These are phyloP conservation scores for Tolmerus cingulatus DNA, from an alignment of 2,888 invertebrate species.

Conservation along the genomic window DNA sequence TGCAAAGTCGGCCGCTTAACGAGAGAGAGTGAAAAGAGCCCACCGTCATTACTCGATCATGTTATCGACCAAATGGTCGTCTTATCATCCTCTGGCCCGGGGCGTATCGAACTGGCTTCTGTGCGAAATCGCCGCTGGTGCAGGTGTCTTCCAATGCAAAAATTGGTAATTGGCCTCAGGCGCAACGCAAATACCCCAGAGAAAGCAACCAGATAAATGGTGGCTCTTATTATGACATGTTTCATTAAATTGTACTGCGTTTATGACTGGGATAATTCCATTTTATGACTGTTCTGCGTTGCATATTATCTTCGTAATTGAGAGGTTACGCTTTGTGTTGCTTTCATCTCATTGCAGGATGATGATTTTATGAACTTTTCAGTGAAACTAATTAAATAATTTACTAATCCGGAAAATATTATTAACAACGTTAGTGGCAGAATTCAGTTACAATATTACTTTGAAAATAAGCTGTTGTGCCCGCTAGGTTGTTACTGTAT, in stretches of 20 bases:
- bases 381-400: not conserved
- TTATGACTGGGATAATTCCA: not conserved
- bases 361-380: not conserved
- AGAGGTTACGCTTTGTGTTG: not conserved
- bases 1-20: slow-evolving; percentile 18
- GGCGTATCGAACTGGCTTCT: not conserved
- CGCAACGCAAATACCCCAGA: not conserved
- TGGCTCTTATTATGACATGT: slow-evolving; percentile 17
- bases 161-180: not conserved
- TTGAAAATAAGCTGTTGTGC: too few species aligned
- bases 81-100: not conserved
- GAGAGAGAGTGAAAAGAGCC: slow-evolving; percentile 6
- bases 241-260: slow-evolving; percentile 28
- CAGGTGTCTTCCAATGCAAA: slow-evolving; percentile 23
- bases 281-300: not conserved
- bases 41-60: not conserved
- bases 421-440: too few species aligned
- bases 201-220: not conserved
- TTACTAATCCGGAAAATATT: not conserved
- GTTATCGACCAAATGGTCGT: slow-evolving; percentile 12
- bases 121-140: not conserved
- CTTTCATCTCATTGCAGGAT: not conserved
- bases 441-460: too few species aligned
- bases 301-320: not conserved
- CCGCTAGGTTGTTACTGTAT: not conserved